These are phyloP conservation scores for Oscheius sp. DNA, from an alignment of 2,888 invertebrate genomes.

Conservation along the genomic window DNA sequence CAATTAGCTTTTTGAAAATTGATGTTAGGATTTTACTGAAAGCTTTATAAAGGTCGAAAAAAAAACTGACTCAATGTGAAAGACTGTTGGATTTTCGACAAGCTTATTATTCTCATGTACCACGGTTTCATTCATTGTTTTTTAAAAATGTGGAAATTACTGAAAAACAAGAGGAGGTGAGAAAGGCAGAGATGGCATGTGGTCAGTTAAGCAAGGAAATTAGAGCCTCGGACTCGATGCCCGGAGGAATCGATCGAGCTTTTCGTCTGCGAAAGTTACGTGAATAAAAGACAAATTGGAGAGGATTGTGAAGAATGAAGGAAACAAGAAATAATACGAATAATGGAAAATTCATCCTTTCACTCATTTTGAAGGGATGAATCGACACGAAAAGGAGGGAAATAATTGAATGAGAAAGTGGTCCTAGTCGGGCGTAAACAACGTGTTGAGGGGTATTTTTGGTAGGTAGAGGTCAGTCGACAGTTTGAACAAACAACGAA, in stretches of 20 bases:
- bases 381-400: too few relatives aligned
- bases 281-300: too few relatives aligned
- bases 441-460: too few relatives aligned
- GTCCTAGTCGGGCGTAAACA: too few relatives aligned
- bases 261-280: too few relatives aligned
- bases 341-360: too few relatives aligned
- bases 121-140: background rate
- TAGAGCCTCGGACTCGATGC: background rate
- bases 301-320: too few relatives aligned
- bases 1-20: background rate
- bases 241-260: background rate
- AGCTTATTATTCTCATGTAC: background rate
- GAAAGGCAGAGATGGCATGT: background rate
- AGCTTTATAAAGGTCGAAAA: background rate
- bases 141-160: background rate
- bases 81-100: constrained; percentile 1
- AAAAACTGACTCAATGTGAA: background rate
- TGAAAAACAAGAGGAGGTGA: background rate
- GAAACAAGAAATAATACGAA: too few relatives aligned
- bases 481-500: too few relatives aligned
- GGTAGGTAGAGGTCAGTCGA: too few relatives aligned
- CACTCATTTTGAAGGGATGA: too few relatives aligned
- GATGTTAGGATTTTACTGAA: background rate
- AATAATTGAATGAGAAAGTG: too few relatives aligned
- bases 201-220: constrained; percentile 5